phyloP scores from a whole-genome alignment of 2,888 invertebrate species.

The Lasioglossum villosulum region DNA sequence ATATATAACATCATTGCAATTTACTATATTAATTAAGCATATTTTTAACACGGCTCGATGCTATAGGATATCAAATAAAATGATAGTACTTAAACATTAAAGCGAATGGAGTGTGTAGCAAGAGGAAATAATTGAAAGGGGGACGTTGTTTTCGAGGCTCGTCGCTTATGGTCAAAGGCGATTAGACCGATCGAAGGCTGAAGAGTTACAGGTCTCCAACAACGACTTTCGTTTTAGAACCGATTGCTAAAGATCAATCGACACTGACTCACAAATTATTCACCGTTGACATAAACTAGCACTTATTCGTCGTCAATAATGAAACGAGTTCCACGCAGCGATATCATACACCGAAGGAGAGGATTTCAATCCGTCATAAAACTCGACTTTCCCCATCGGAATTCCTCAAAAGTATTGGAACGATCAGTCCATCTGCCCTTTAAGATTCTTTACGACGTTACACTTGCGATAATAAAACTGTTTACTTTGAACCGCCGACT shows the following conservation, averaged over 20 bases:
- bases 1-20: neutral
- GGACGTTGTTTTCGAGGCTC: neutral
- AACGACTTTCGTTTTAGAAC: conserved; percentile 6
- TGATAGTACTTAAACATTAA: too few relatives aligned
- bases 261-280: neutral
- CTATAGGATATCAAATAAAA: neutral
- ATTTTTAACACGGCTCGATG: neutral
- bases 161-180: neutral
- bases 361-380: neutral
- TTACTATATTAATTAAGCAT: too few relatives aligned
- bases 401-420: neutral
- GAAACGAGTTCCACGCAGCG: conserved; percentile 1
- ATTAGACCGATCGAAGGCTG: neutral
- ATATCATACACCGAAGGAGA: neutral
- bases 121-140: neutral
- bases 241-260: neutral
- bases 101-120: neutral
- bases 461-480: neutral
- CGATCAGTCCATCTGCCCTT: neutral
- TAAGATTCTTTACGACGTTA: neutral
- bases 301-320: conserved; percentile 13
- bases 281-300: neutral
- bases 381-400: conserved; percentile 11
- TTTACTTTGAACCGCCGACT: neutral
- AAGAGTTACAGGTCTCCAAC: neutral